Evolutionary conservation across 2,888 invertebrate species (phyloP).

Genomic region (Dusona sp.): DNA sequence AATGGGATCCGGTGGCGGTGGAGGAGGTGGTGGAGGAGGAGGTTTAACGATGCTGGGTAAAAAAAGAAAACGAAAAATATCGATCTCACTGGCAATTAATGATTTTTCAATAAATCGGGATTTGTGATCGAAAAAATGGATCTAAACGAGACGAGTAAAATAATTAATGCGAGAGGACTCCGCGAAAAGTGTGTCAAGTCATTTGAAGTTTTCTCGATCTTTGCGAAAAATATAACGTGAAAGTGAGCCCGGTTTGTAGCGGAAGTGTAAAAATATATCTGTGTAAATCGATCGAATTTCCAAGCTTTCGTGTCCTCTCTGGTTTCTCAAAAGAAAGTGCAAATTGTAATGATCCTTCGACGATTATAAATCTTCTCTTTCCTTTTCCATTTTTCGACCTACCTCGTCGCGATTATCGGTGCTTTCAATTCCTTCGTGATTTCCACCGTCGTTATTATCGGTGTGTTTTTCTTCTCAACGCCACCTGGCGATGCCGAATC

Average conservation of each 20-base stretch:
- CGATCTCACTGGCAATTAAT: slow-evolving; percentile 31
- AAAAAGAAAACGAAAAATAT: slow-evolving; percentile 28
- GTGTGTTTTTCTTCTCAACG: slow-evolving; percentile 80
- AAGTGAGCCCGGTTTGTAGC: slow-evolving; percentile 46
- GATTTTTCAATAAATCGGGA: slow-evolving; percentile 55
- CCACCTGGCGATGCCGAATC: slow-evolving; percentile 67
- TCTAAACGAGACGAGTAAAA: slow-evolving; percentile 30
- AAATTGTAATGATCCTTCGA: neutral
- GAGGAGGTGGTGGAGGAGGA: slow-evolving; percentile 82
- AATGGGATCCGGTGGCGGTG: slow-evolving; percentile 81
- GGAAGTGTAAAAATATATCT: slow-evolving; percentile 25
- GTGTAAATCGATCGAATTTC: neutral
- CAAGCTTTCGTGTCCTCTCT: neutral
- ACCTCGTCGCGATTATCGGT: slow-evolving; percentile 79
- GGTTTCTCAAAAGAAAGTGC: slow-evolving; percentile 18
- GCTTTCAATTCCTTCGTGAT: slow-evolving; percentile 81
- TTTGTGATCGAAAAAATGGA: slow-evolving; percentile 47
- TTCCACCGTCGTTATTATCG: slow-evolving; percentile 76
- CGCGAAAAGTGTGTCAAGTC: slow-evolving; percentile 58
- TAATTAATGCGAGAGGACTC: slow-evolving; percentile 9
- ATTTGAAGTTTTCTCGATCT: slow-evolving; percentile 38
- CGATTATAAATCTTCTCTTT: slow-evolving; percentile 52
- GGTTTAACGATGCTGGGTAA: slow-evolving; percentile 77
- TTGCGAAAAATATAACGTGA: slow-evolving; percentile 30
- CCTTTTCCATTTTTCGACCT: slow-evolving; percentile 71